Conservation (phyloP, 1,140 invertebrate species). For the Papilio polyxenes region DNA sequence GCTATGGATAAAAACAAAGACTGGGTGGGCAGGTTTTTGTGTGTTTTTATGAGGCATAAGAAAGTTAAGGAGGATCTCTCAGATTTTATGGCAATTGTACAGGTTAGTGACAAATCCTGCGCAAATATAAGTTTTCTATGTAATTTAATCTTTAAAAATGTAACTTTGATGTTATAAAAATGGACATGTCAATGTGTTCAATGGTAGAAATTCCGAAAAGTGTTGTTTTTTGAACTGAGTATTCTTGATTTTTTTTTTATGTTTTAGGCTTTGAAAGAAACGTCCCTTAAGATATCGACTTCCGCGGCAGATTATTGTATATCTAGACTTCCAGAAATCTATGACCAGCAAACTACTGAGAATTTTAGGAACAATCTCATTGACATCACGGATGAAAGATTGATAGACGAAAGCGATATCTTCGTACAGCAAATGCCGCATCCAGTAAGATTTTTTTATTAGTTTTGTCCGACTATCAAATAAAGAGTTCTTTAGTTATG, state of each 20-base stretch:
- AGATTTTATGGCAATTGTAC: conserved; percentile 64
- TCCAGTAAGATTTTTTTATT: conserved; percentile 68
- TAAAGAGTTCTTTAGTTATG: too few species aligned
- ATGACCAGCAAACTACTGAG: conserved; percentile 40
- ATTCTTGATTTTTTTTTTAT: background rate
- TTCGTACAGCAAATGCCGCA: conserved; percentile 69
- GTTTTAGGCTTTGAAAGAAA: conserved; percentile 65
- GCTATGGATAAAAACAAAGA: conserved; percentile 64
- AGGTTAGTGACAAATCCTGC: conserved; percentile 14
- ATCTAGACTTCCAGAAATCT: conserved; percentile 54
- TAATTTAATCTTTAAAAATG: too few species aligned
- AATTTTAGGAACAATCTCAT: conserved; percentile 52
- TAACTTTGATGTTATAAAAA: too few species aligned
- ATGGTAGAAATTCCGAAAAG: too few species aligned
- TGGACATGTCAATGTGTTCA: too few species aligned
- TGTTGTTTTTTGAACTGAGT: background rate
- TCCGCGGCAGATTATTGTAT: conserved; percentile 68
- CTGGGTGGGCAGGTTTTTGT: conserved; percentile 70
- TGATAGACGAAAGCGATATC: conserved; percentile 63
- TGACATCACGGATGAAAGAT: conserved; percentile 62
- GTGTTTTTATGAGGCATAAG: conserved; percentile 60
- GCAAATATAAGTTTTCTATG: too few species aligned
- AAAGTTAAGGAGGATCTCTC: conserved; percentile 57
- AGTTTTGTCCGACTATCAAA: background rate
- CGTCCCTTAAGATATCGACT: conserved; percentile 68